These are phyloP conservation scores for Anticlea derivata DNA, from an alignment of 2,888 invertebrate species.

Conservation along the genomic window DNA sequence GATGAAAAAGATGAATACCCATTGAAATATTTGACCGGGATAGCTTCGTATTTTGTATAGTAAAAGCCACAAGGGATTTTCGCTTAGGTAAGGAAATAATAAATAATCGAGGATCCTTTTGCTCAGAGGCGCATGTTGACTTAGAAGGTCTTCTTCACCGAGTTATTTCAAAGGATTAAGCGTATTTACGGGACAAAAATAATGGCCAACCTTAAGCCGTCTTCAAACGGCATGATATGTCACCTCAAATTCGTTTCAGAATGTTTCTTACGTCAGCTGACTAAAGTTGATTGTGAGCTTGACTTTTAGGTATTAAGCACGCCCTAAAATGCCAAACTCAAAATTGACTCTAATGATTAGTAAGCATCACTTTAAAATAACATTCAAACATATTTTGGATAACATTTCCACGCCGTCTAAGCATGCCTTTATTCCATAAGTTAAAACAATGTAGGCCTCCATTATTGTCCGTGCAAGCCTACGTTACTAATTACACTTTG, in stretches of 20 bases:
- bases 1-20: background rate
- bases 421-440: conserved; percentile 64
- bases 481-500: conserved; percentile 76
- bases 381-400: no score
- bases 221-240: no score
- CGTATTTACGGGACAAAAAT: conserved; percentile 33
- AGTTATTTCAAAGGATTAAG: conserved; percentile 17
- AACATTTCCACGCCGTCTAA: no score
- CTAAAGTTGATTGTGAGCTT: no score
- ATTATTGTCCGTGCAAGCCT: conserved; percentile 66
- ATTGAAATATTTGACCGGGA: background rate
- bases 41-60: background rate
- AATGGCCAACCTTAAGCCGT: conserved; percentile 51
- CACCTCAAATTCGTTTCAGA: no score
- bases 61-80: background rate
- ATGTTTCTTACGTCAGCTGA: no score
- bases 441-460: conserved; percentile 67
- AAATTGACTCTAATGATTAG: no score
- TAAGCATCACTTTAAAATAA: no score
- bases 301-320: no score
- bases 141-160: background rate
- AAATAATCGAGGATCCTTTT: background rate
- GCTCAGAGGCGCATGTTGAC: background rate
- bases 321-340: no score
- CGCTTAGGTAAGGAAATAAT: background rate